Evolutionary conservation across 2,113 vertebrate species (phyloP).

Genomic region (Odontesthes bonariensis): DNA sequence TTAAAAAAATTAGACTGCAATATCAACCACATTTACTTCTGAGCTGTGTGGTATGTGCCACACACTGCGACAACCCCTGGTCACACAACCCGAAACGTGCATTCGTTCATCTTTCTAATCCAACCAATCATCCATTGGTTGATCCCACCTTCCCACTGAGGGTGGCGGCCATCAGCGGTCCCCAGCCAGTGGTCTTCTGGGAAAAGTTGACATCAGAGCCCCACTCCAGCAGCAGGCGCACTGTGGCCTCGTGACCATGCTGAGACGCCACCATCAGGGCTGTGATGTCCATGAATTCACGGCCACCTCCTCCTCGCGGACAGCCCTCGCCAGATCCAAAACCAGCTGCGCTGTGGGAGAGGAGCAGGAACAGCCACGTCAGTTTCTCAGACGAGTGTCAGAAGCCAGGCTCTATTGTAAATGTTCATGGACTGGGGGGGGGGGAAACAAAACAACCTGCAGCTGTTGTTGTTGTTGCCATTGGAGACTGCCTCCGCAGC

Average conservation of each 20-base stretch:
- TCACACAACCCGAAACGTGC: too few relatives aligned
- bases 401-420: neutral
- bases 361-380: neutral
- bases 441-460: slow-evolving; percentile 57
- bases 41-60: too few relatives aligned
- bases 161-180: slow-evolving; percentile 91
- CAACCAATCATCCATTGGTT: neutral
- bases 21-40: too few relatives aligned
- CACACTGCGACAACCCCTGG: too few relatives aligned
- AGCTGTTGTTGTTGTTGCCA: slow-evolving; percentile 78
- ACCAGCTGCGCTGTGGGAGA: slow-evolving; percentile 38
- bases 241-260: slow-evolving; percentile 89
- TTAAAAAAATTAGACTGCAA: too few relatives aligned
- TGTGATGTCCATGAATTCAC: slow-evolving; percentile 88
- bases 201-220: slow-evolving; percentile 89
- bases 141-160: slow-evolving; percentile 84
- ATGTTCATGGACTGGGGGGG: neutral
- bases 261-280: slow-evolving; percentile 92
- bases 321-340: slow-evolving; percentile 60
- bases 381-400: too few relatives aligned
- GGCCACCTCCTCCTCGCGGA: slow-evolving; percentile 52
- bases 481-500: slow-evolving; percentile 69
- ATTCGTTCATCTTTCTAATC: too few relatives aligned
- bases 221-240: slow-evolving; percentile 91
- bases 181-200: slow-evolving; percentile 90